Base-by-base conservation (phyloP, 2,113 vertebrate species). In the Saccopteryx leptura region DNA sequence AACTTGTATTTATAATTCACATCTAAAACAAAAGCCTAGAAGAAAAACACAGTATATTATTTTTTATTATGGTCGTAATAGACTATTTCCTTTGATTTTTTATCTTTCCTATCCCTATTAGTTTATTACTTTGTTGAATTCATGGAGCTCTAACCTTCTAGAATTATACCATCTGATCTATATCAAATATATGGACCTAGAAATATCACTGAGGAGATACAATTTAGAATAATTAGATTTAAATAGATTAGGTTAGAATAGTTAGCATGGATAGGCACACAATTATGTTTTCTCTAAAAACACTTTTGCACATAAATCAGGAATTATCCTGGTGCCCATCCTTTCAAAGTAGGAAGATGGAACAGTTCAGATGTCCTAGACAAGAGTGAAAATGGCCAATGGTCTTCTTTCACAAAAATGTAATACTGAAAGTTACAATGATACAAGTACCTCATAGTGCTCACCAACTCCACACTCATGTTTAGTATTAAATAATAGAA, bases 401-500 rank as follows among this genome's bases (percentile, higher is more conserved):
- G 24, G 9, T 7, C 14, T 66, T 91, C 19, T 78, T 12, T n/a
- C 24, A 79, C 4, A 14, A 78, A 72, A 19, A 93, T 86, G 39
- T 7, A 48, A 71, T 60, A 56, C 33, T 65, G 54, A 82, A 12
- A 81, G n/a, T 48, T 48, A 12, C 68, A 33, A 1, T 26, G 15
- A 33, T 18, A 33, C 19, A 50, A 33, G 8, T 15, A 52, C 48
- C 17, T 50, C 9, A 5, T 26, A 26, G 6, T 50, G 60, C 19
- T 54, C 78, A n/a, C 8, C 11, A 23, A 12, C 54, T 58, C 17
- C 39, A 72, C 12, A 50, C 7, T 60, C 9, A 63, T 28, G 28
- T 84, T 83, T 50, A 87, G n/a, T 68, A 52, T 48, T 81, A 95
- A 54, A 46, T 66, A 82, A 56, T 48, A 78, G 52, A 78, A 95